Base-by-base conservation (phyloP, 1,140 invertebrate genomes). In the Drosophila nebulosa region DNA sequence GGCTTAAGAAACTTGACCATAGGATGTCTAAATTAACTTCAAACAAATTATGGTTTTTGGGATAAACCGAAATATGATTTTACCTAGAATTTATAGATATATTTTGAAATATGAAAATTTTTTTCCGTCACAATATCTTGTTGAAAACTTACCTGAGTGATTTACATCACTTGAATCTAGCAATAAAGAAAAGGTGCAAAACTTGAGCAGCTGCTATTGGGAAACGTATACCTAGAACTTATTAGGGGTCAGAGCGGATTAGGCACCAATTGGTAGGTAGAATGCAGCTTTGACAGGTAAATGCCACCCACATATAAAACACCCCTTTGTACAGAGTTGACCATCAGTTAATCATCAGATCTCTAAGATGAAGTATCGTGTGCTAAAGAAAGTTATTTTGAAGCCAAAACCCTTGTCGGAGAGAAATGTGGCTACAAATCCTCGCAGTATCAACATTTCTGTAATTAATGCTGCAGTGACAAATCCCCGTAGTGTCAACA, bases 191-290 rank as follows among this genome's bases (percentile, higher is more conserved):
- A 52, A 26, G 22, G 22, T 52, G 10, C 4, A 24, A 4, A 55
- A 30, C 9, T 30, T 30, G 6, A 55, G 26, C 52, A 55, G 52
- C 52, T 55, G 52, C 14, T 1, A 18, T 30, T 30, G 2, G 26
- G 27, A 27, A 27, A 24, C 14, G 65, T 70, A 70, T 50, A 72
- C 57, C 64, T 58, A 52, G 7, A 16, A 65, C 46, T 60, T 70
- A 74, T 74, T 69, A 65, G 42, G 58, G 64, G 52, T 30, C 14
- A 16, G 3, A 3, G 21, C 24, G 42, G 79, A 69, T 74, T 81
- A 83, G 51, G 24, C n/a, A n/a, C 65, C 70, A 75, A 83, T 83
- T 59, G 57, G 74, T 22, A 81, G 74, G 66, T 74, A 76, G 59
- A 24, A 36, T 59, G 18, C 7, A 10, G 4, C 2, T 2, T 6